Conservation (phyloP, 2,113 vertebrate genomes). For the Siphamia tubifer region DNA sequence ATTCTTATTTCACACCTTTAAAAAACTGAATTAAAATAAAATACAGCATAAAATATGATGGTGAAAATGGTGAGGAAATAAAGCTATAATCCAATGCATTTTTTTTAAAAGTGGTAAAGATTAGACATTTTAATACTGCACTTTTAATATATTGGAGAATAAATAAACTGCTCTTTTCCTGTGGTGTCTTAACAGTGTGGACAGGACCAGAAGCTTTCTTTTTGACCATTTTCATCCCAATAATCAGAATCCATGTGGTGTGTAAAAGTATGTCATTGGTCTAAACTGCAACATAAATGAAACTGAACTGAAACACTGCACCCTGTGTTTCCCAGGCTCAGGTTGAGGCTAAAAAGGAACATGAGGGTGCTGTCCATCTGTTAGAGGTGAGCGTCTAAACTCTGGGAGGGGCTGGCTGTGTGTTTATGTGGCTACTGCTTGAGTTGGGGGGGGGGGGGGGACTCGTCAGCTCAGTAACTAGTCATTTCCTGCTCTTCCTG, state of each 20-base stretch:
- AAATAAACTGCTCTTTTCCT: neutral
- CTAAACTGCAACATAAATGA: conserved; percentile 22
- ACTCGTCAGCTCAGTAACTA: neutral
- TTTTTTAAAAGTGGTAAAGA: no score
- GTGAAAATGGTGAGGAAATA: no score
- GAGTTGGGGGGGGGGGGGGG: neutral
- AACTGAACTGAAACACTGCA: conserved; percentile 53
- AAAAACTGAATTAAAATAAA: neutral
- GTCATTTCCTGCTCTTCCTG: conserved; percentile 13
- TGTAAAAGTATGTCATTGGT: neutral
- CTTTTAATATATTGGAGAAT: no score
- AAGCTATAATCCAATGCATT: no score
- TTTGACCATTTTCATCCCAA: conserved; percentile 11
- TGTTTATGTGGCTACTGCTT: conserved; percentile 42
- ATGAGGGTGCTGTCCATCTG: conserved; percentile 95
- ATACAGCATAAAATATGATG: neutral
- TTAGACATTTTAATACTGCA: no score
- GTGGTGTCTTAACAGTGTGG: neutral
- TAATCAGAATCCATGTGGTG: neutral
- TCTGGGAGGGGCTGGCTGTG: conserved; percentile 7
- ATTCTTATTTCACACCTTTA: no score
- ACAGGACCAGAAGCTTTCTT: neutral
- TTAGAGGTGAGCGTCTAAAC: conserved; percentile 91
- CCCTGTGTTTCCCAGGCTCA: conserved; percentile 88
- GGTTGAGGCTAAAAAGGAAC: conserved; percentile 98